A percentile compares a stretch with the other conserved stretches of the same genome.
Conservation (phyloP, 2,888 invertebrate genomes). For the Octonoba sinensis region DNA sequence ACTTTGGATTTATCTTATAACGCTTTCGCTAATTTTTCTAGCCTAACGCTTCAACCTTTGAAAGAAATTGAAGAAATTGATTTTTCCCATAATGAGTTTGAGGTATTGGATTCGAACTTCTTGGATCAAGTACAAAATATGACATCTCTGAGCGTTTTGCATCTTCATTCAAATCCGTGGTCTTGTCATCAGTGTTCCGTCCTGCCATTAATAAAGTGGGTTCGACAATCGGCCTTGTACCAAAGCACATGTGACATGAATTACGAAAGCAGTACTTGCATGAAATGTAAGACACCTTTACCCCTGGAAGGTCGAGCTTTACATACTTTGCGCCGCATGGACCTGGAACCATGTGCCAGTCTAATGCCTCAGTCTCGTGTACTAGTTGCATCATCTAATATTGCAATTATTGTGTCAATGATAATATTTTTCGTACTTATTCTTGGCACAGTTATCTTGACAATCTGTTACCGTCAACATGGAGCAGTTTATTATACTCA, state of each 20-base stretch:
- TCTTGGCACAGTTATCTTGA: constrained; percentile 73
- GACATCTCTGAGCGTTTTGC: constrained; percentile 53
- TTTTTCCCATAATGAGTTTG: constrained; percentile 81
- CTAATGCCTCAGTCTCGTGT: constrained; percentile 63
- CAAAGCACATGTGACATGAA: constrained; percentile 65
- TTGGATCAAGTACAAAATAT: constrained; percentile 73
- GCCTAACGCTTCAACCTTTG: constrained; percentile 75
- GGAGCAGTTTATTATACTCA: constrained; percentile 84
- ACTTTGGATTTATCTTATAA: constrained; percentile 83
- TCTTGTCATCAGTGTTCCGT: constrained; percentile 77
- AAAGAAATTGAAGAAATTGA: constrained; percentile 78
- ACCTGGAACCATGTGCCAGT: constrained; percentile 65
- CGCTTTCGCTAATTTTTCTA: constrained; percentile 76
- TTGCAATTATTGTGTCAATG: constrained; percentile 75
- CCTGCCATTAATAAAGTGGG: constrained; percentile 67
- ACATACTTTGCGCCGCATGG: constrained; percentile 44
- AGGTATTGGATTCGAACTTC: constrained; percentile 76
- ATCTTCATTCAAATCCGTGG: constrained; percentile 78
- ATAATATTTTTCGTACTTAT: constrained; percentile 74
- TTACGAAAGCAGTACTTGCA: constrained; percentile 69
- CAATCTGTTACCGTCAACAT: constrained; percentile 78
- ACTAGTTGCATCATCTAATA: constrained; percentile 63
- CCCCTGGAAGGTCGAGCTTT: constrained; percentile 73
- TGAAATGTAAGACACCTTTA: constrained; percentile 77
- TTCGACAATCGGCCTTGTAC: constrained; percentile 66